A percentile compares a stretch with the other conserved stretches of the same genome.
Conservation (phyloP, 2,797 vertebrate genomes). For the Xenopus petersii region DNA sequence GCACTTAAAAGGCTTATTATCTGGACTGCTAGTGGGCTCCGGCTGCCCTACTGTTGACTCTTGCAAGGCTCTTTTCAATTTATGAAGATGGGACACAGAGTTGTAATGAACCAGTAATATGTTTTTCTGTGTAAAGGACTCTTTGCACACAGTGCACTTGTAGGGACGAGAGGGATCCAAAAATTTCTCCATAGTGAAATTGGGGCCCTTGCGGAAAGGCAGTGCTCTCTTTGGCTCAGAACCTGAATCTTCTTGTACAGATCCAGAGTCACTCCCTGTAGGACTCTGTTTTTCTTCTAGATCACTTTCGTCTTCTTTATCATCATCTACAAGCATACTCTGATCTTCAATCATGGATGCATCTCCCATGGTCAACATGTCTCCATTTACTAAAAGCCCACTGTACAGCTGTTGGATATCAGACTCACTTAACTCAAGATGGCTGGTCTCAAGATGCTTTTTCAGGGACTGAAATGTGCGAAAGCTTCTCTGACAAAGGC, state of each 20-base stretch:
- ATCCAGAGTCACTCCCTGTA: slow-evolving; percentile 91
- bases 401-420: slow-evolving; percentile 98
- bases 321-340: slow-evolving; percentile 87
- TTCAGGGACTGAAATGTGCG: slow-evolving; percentile 95
- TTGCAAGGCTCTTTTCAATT: slow-evolving; percentile 95
- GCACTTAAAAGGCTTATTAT: slow-evolving; percentile 98
- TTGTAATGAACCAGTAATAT: slow-evolving; percentile 98
- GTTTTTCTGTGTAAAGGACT: slow-evolving; percentile 98
- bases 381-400: slow-evolving; percentile 91
- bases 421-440: slow-evolving; percentile 92
- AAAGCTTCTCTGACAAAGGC: slow-evolving; percentile 97
- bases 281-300: slow-evolving; percentile 96
- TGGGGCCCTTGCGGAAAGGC: slow-evolving; percentile 96
- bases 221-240: slow-evolving; percentile 95
- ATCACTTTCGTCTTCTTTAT: slow-evolving; percentile 97
- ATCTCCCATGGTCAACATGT: slow-evolving; percentile 89
- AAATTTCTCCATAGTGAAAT: slow-evolving; percentile 99
- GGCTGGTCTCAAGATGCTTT: slow-evolving; percentile 96
- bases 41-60: slow-evolving; percentile 92
- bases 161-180: slow-evolving; percentile 97
- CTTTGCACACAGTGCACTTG: slow-evolving; percentile 98
- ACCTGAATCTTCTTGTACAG: slow-evolving; percentile 90
- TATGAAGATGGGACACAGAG: slow-evolving; percentile 97
- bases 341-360: slow-evolving; percentile 88
- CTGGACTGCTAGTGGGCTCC: slow-evolving; percentile 94